phyloP scores from a whole-genome alignment of 2,113 vertebrate genomes.

The Heterocephalus glaber region DNA sequence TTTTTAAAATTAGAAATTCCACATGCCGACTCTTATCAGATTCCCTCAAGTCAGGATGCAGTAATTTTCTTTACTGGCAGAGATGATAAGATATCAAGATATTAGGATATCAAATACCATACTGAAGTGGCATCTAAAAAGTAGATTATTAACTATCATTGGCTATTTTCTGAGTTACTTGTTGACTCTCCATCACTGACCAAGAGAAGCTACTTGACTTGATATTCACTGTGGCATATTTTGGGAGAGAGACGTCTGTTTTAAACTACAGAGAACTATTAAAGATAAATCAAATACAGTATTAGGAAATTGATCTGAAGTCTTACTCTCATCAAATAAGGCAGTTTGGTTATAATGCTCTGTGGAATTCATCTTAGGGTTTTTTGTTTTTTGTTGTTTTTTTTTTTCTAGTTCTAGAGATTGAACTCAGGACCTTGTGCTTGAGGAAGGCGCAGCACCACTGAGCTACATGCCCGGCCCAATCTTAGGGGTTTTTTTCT shows the following conservation, averaged over 20 bases:
- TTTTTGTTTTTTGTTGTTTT: too few relatives aligned
- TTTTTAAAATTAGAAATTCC: neutral
- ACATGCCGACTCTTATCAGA: neutral
- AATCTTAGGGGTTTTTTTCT: neutral
- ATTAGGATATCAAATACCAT: neutral
- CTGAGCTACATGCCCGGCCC: too few relatives aligned
- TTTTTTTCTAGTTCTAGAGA: too few relatives aligned
- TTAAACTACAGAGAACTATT: constrained; percentile 26
- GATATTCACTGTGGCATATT: neutral
- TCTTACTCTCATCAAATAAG: neutral
- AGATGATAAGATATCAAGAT: neutral
- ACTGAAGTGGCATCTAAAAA: neutral
- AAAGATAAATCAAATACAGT: neutral
- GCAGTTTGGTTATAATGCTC: neutral
- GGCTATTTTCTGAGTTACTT: neutral
- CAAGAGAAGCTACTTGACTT: constrained; percentile 2
- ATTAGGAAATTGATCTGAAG: constrained; percentile 12
- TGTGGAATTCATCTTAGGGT: neutral
- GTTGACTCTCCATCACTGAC: neutral
- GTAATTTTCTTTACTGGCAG: neutral
- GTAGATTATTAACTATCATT: neutral
- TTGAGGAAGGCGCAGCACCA: too few relatives aligned
- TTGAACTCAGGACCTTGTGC: too few relatives aligned
- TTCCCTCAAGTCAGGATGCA: neutral
- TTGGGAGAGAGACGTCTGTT: neutral